phyloP scores from a whole-genome alignment of 2,888 invertebrate species.

The Tipula confusa region DNA sequence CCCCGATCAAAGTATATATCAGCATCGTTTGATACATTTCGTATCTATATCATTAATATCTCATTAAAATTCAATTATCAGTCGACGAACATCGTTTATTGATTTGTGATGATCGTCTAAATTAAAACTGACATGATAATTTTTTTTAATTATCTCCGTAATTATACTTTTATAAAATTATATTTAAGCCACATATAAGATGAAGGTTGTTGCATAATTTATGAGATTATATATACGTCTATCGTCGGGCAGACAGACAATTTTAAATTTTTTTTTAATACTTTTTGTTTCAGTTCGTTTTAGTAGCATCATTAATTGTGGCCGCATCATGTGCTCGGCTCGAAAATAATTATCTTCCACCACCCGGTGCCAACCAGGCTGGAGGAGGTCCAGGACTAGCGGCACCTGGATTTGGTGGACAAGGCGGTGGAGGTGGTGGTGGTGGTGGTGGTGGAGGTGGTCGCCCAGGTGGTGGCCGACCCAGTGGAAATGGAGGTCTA shows the following conservation, averaged over 20 bases:
- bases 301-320: conserved; percentile 47
- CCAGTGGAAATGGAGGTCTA: conserved; percentile 39
- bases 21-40: background rate
- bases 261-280: conserved; percentile 30
- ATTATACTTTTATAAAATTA: background rate
- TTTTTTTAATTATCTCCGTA: background rate
- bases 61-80: background rate
- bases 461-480: conserved; percentile 38
- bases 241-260: background rate
- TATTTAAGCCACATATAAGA: background rate
- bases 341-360: conserved; percentile 58
- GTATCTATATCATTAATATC: background rate
- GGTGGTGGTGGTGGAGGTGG: conserved; percentile 38
- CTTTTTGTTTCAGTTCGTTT: conserved; percentile 42
- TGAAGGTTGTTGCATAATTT: background rate
- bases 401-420: conserved; percentile 36
- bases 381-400: conserved; percentile 49
- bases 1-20: background rate
- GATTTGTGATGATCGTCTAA: background rate
- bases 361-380: conserved; percentile 50
- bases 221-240: background rate
- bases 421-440: conserved; percentile 38
- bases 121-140: background rate
- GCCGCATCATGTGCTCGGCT: conserved; percentile 52
- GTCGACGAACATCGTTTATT: background rate